Percentiles rank a stretch among this genome's conserved stretches.
phyloP scores from a whole-genome alignment of 2,888 invertebrate species.

The Agrochola litura region DNA sequence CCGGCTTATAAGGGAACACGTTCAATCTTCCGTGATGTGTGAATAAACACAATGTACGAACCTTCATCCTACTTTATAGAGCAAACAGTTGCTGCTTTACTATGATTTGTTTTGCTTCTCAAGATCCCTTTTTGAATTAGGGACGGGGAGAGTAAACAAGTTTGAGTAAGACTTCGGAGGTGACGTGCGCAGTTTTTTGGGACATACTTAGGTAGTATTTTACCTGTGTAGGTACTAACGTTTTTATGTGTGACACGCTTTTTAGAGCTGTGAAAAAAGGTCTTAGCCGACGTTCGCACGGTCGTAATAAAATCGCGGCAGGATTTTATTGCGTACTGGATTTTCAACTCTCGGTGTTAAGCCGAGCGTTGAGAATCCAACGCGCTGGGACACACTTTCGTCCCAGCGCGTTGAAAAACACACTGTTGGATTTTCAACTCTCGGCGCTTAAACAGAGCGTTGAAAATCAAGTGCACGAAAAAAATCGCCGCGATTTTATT shows the following conservation, averaged over 20 bases:
- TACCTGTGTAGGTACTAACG: not conserved
- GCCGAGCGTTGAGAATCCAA: too few species aligned
- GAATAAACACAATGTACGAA: slow-evolving; percentile 54
- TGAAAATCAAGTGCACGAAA: too few species aligned
- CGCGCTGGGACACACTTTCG: too few species aligned
- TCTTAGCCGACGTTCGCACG: too few species aligned
- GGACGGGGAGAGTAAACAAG: slow-evolving; percentile 13
- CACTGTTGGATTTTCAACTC: too few species aligned
- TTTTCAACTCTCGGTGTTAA: too few species aligned
- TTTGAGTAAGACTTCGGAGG: slow-evolving; percentile 28
- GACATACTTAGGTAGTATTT: not conserved
- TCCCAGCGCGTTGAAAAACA: too few species aligned
- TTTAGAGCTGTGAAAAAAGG: not conserved
- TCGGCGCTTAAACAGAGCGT: too few species aligned
- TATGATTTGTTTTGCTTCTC: slow-evolving; percentile 62
- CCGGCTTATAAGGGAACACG: slow-evolving; percentile 51
- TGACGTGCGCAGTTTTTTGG: not conserved
- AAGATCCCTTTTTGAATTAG: slow-evolving; percentile 46
- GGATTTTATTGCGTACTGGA: too few species aligned
- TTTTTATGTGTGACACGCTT: not conserved
- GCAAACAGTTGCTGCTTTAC: slow-evolving; percentile 49
- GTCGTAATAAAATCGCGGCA: too few species aligned
- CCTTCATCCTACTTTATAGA: slow-evolving; percentile 55
- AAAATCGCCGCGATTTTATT: too few species aligned
- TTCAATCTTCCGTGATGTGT: slow-evolving; percentile 62